A percentile compares a stretch with the other conserved stretches of the same genome.
Evolutionary conservation across 2,797 vertebrate species (phyloP).

Genomic region (Paramormyrops hopkinsi): DNA sequence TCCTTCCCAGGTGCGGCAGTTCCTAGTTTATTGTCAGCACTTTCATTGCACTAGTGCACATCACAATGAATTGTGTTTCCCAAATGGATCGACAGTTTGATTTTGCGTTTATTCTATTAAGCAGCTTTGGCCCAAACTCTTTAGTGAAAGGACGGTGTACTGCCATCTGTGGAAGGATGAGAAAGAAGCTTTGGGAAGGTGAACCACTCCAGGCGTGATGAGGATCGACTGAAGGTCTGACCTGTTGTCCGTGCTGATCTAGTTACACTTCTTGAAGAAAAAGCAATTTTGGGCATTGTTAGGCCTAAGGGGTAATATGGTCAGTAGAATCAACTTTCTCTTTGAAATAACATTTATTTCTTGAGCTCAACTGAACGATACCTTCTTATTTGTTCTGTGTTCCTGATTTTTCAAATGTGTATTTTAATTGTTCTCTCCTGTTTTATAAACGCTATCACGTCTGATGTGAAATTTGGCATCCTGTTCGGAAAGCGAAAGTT

Average conservation of each 20-base stretch:
- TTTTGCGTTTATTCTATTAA: neutral
- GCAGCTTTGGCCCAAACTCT: neutral
- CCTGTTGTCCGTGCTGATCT: neutral
- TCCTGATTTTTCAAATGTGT: neutral
- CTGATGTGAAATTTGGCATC: neutral
- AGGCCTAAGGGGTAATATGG: neutral
- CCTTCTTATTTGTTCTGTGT: neutral
- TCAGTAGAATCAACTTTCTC: neutral
- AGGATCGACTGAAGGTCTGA: neutral
- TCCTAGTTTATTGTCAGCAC: neutral
- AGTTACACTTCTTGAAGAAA: neutral
- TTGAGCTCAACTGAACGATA: neutral
- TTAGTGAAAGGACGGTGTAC: neutral
- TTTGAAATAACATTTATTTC: neutral
- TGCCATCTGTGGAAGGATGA: neutral
- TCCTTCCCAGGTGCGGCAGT: neutral
- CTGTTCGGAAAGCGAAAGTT: neutral
- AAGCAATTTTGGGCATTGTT: neutral
- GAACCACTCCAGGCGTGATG: neutral
- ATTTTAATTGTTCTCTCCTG: neutral
- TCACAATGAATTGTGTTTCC: neutral
- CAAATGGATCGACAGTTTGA: neutral
- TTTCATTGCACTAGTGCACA: neutral
- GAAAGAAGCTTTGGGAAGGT: neutral
- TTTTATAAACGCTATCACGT: neutral